Evolutionary conservation across 2,797 vertebrate genomes (phyloP), one percentile per base, ranked within the genome.

Genomic region (Anabacerthia variegaticeps): DNA sequence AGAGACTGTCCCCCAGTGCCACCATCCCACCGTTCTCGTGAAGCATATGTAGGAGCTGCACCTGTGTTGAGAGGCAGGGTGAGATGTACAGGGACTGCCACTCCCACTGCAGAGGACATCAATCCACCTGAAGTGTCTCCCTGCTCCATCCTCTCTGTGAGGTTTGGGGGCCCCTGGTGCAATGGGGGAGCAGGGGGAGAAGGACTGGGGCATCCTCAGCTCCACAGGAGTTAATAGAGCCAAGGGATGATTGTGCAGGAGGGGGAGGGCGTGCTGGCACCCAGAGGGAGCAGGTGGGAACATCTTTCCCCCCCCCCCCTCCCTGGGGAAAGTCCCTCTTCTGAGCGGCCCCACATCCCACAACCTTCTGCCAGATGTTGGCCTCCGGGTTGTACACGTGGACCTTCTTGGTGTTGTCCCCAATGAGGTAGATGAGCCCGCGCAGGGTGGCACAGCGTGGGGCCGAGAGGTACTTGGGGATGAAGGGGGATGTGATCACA

Each of bases 381-480:
- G 97, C 99, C 36, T 98, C 98, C 0, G 99, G 98, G 95, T 99
- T 98, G 27, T 99, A 99, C 76, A 98, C 92, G 3, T 99, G 98
- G 39, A 99, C 99, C 92, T 99, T 99, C 97, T 99, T 99, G 39
- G 99, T 99, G 97, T 99, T 99, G 97, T 99, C 99, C 17, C 99
- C 99, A 1, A 99, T 98, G 86, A 99, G 98, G 94, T 99, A 99
- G 89, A 99, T 98, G 14, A 97, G 97, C 15, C 99, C 98, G 0
- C 97, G 98, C 95, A 99, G 93, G 2, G 98, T 98, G 7, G 99
- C 98, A 3, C 98, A 99, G n/a, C 98, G 97, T 1, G 99, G 99
- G 32, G 99, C 99, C 1, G 99, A 99, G 55, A 99, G 97, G 97
- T 99, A 99, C 97, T 99, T 99, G 19, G 99, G 99, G 96, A 99